phyloP scores from a whole-genome alignment of 2,888 invertebrate species.

The Epistrophe eligans region DNA sequence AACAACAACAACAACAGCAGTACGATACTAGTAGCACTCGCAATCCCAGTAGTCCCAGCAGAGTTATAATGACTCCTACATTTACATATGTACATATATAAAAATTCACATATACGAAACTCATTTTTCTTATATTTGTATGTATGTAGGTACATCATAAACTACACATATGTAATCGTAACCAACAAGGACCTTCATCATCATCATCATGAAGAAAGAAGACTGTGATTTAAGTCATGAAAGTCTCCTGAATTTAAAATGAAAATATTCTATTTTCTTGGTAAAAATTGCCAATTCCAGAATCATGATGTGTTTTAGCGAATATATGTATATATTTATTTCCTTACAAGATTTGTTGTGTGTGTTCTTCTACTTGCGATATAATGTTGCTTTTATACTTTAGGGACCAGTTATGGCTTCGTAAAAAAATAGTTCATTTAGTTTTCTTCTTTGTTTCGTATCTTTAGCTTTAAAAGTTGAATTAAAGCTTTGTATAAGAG shows the following conservation, averaged over 20 bases:
- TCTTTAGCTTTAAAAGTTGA: too few species aligned
- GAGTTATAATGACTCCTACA: slow-evolving; percentile 28
- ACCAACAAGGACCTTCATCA: slow-evolving; percentile 59
- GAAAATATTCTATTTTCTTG: neutral
- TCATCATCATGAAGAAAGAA: slow-evolving; percentile 19
- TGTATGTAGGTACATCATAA: neutral
- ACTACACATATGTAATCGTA: slow-evolving; percentile 44
- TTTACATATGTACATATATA: too few species aligned
- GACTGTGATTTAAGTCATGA: slow-evolving; percentile 53
- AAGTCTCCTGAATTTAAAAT: slow-evolving; percentile 55
- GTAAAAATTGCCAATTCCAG: slow-evolving; percentile 51
- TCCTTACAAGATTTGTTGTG: slow-evolving; percentile 23
- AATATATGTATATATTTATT: slow-evolving; percentile 10
- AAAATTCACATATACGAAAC: slow-evolving; percentile 42
- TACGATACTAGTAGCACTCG: slow-evolving; percentile 4
- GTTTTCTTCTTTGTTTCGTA: too few species aligned
- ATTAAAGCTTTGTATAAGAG: too few species aligned
- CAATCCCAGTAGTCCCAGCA: slow-evolving; percentile 19
- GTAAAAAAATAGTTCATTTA: neutral
- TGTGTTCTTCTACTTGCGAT: neutral
- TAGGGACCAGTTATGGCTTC: neutral
- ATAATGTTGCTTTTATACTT: neutral
- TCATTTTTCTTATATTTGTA: slow-evolving; percentile 48
- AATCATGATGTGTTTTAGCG: slow-evolving; percentile 10
- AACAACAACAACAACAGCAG: neutral